Percentiles rank a stretch among this genome's conserved stretches.
These are phyloP conservation scores for Cepphus grylle DNA, from an alignment of 2,113 vertebrate genomes.

Conservation along the genomic window DNA sequence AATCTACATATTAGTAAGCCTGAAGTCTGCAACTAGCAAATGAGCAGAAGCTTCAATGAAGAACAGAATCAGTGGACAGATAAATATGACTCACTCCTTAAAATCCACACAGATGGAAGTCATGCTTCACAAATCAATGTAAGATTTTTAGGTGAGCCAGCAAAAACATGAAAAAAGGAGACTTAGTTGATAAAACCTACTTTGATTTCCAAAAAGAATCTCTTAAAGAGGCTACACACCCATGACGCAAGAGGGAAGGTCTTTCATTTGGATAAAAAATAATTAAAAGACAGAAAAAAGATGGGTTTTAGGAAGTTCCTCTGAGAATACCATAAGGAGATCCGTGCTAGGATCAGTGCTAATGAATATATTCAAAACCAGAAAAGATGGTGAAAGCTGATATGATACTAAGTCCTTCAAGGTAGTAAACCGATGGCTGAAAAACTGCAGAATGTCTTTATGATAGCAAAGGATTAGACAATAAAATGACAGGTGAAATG, in stretches of 20 bases:
- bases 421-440: background rate
- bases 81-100: background rate
- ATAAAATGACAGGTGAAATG: background rate
- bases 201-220: background rate
- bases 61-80: background rate
- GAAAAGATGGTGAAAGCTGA: background rate
- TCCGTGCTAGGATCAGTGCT: background rate
- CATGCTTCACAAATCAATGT: background rate
- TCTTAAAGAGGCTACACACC: background rate
- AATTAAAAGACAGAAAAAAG: background rate
- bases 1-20: background rate
- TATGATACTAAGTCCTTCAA: background rate
- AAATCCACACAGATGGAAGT: background rate
- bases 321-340: background rate
- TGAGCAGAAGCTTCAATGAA: background rate
- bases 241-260: background rate
- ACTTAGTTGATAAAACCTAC: background rate
- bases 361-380: background rate
- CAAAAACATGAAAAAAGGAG: background rate
- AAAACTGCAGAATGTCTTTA: background rate
- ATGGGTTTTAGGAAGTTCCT: background rate
- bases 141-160: background rate
- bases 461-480: background rate
- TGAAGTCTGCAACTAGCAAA: background rate
- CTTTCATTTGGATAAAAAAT: background rate